A percentile compares a stretch with the other conserved stretches of the same genome.
phyloP scores from a whole-genome alignment of 2,888 invertebrate species.

The Dolichomitus sp. region DNA sequence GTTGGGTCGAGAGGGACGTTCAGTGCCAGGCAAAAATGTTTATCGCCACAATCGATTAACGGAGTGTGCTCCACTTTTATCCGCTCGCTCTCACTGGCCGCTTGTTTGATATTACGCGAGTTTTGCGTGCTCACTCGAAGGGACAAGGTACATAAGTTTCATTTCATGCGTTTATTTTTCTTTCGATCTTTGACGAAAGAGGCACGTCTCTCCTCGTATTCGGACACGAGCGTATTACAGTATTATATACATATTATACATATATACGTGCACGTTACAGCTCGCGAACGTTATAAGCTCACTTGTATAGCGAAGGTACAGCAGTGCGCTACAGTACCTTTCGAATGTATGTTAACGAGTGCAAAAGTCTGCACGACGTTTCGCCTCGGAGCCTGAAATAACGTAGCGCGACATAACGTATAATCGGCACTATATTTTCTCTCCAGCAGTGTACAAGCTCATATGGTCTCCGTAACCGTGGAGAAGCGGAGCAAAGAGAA shows the following conservation, averaged over 20 bases:
- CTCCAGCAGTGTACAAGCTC: conserved; percentile 43
- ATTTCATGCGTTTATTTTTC: conserved; percentile 18
- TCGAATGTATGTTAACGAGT: conserved; percentile 73
- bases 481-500: conserved; percentile 51
- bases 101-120: conserved; percentile 15
- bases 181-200: conserved; percentile 28
- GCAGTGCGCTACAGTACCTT: conserved; percentile 21
- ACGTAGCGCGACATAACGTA: conserved; percentile 66
- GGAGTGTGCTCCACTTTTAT: conserved; percentile 58
- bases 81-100: conserved; percentile 20
- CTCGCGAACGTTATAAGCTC: background rate
- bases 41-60: conserved; percentile 62
- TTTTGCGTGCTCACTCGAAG: background rate
- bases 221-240: background rate
- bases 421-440: conserved; percentile 63
- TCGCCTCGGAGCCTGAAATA: conserved; percentile 62
- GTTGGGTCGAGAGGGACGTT: conserved; percentile 19
- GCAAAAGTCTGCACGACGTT: conserved; percentile 61
- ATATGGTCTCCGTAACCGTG: conserved; percentile 53
- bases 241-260: conserved; percentile 20
- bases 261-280: background rate
- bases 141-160: background rate
- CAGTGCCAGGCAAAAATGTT: conserved; percentile 25
- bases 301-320: conserved; percentile 10
- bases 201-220: conserved; percentile 5